Base-by-base conservation (phyloP, 1,140 invertebrate species). In the Prorops nasuta region DNA sequence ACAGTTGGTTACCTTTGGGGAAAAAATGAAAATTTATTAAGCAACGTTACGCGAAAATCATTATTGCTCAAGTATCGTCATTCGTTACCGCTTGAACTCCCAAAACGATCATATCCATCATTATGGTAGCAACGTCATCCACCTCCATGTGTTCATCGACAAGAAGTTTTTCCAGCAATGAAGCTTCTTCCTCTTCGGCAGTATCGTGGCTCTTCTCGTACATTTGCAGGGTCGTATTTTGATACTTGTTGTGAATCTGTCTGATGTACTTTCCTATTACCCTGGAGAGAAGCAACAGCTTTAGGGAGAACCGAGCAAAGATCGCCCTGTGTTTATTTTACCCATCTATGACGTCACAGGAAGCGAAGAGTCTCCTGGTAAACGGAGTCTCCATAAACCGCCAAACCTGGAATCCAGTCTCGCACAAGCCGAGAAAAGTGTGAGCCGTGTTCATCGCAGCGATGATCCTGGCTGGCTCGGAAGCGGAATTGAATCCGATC, bases 51-150 rank as follows among this genome's bases (percentile, higher is more conserved):
- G 1, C 19, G 6, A 43, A 35, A 44, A 6, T 16, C 1, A 35
- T 21, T 35, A 35, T 1, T 24, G 17, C 19, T 18, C 43, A 43
- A 28, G 40, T 46, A 31, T 19, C 12, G 15, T 49, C n/a, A 6
- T 2, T 31, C 3, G n/a, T 71, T 72, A 83, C 81, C 50, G 82
- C 79, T 51, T 82, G 80, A 1, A 83, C 79, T 49, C 81, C 84
- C 47, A 86, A 75, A 9, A 86, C 68, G 21, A 84, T 70, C 79
- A 84, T 83, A 56, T 86, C 84, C 77, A 85, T 79, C 24, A 85
- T 56, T 6, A 85, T 60, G 0, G 82, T 84, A 7, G 83, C 73
- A 31, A 85, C 72, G 54, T 86, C 83, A 50, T 85, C 83, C 6
- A 77, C 67, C 41, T 70, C 75, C 54, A 86, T 73, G 40, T 76